Conservation (phyloP, 2,113 vertebrate species). For the Capra hircus region DNA sequence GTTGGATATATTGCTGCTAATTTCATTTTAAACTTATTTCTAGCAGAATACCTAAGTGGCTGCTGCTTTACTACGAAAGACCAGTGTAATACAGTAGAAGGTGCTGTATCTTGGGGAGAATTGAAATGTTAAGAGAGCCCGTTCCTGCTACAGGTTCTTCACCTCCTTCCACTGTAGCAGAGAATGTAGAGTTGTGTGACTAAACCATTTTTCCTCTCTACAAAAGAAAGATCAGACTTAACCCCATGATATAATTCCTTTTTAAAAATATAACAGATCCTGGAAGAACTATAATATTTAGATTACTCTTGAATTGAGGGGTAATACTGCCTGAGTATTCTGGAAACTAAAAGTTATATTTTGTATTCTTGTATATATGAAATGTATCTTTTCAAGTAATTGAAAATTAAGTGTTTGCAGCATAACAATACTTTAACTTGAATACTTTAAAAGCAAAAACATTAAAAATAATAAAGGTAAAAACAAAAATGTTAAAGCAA, state of each 20-base stretch:
- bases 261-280: background rate
- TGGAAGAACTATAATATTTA: background rate
- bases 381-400: background rate
- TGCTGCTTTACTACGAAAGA: background rate
- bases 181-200: background rate
- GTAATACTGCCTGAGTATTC: background rate
- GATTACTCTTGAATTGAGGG: background rate
- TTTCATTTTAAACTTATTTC: background rate
- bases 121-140: background rate
- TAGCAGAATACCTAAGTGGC: background rate
- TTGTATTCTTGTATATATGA: background rate
- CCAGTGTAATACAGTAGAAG: background rate
- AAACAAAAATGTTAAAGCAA: background rate
- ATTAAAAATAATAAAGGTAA: background rate
- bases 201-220: background rate
- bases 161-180: background rate
- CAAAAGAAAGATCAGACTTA: background rate
- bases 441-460: background rate
- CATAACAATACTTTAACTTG: background rate
- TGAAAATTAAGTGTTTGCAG: background rate
- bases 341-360: background rate
- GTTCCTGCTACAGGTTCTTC: background rate
- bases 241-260: background rate
- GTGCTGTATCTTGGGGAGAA: background rate
- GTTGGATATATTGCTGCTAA: background rate